Base-by-base conservation (phyloP, 2,113 vertebrate species). In the Tyto alba region DNA sequence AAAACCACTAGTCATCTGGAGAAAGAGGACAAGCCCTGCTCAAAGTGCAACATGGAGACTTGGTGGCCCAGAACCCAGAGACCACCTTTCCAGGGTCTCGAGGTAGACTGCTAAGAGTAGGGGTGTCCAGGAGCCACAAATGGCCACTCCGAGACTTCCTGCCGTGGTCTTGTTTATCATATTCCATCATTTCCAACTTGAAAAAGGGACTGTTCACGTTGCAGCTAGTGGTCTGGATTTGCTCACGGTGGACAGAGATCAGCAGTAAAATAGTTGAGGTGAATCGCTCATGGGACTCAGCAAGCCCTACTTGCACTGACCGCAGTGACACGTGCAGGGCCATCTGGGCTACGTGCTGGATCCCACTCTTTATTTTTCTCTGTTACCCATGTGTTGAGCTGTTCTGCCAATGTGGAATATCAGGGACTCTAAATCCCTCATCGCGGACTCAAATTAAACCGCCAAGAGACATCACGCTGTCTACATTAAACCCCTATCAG, bases 221-320 rank as follows among this genome's bases (percentile, higher is more conserved):
- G 36, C 16, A 85, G 85, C 30, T 76, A 50, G 14, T 4, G 14
- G 10, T 38, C 60, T 74, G 55, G 67, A 56, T 67, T 56, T 74
- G 32, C 53, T 50, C 2, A 0, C 41, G 84, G 55, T 2, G 4
- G 23, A 7, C 15, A 0, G 1, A 85, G 27, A 53, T 34, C 50
- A 62, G 41, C 59, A 77, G 30, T 32, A 32, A 64, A 50, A 36
- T 13, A 55, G 21, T 13, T 2, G 2, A 74, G 16, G 32, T 23
- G 36, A 68, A 60, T 23, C 1, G 2, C 32, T 34, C 40, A 6
- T 2, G 13, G 20, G 55, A 53, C 45, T 64, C 17, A 8, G 15
- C 15, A 34, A 86, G 29, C 29, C 55, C 45, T 40, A 16, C 43
- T 38, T 38, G 55, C 72, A 18, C 41, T 50, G 40, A 20, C 80